phyloP scores from a whole-genome alignment of 37 sponge, comb jelly and placozoan species.

The Bolinopsis microptera region DNA sequence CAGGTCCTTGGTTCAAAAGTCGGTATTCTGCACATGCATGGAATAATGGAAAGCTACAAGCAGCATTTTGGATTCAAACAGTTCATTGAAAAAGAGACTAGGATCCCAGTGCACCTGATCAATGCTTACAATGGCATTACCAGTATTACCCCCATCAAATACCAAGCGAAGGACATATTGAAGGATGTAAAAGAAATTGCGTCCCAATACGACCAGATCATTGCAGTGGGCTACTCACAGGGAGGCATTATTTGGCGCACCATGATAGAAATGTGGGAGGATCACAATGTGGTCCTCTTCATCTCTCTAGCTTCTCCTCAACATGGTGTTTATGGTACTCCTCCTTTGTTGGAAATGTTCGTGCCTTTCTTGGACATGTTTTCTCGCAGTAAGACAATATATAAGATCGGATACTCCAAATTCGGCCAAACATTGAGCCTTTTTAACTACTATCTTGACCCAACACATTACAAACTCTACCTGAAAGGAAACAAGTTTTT shows the following conservation, averaged over 20 bases:
- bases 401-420: not conserved
- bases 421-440: not conserved
- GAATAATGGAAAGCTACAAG: not conserved
- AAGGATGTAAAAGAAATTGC: not conserved
- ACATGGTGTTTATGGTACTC: constrained; percentile 6
- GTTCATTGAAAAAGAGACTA: not conserved
- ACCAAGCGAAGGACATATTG: not conserved
- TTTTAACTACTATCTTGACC: not conserved
- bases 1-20: not conserved
- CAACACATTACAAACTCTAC: not conserved
- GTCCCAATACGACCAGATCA: not conserved
- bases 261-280: not conserved
- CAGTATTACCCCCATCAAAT: constrained; percentile 12
- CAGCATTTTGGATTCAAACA: not conserved
- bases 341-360: not conserved
- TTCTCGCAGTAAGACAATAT: not conserved
- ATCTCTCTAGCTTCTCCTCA: constrained; percentile 14
- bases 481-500: not conserved
- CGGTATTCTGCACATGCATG: constrained; percentile 25
- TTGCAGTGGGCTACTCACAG: constrained; percentile 7
- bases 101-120: not conserved
- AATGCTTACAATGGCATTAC: not conserved
- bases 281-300: not conserved
- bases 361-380: not conserved
- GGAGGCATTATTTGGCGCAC: not conserved